Percentiles rank a stretch among this genome's conserved stretches.
Evolutionary conservation across 1,140 invertebrate species (phyloP).

Genomic region (Drosophila pallidifrons): DNA sequence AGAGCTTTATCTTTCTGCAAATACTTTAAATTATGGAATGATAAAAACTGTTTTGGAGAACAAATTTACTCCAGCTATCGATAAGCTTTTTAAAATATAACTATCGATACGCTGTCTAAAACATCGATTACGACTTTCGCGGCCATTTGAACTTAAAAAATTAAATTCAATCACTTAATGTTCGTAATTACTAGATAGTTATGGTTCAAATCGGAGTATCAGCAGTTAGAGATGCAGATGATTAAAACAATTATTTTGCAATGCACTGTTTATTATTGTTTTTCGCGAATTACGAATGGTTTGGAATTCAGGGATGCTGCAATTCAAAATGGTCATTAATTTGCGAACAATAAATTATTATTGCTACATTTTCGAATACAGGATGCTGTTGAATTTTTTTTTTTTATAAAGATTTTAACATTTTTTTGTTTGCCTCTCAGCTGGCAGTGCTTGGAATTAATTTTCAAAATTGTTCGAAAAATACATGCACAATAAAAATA

Average conservation of each 20-base stretch:
- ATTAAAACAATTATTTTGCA: conserved; percentile 7
- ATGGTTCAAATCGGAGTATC: neutral
- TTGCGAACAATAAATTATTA: conserved; percentile 11
- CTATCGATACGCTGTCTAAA: too few species aligned
- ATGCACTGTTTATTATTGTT: conserved; percentile 39
- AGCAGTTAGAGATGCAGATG: neutral
- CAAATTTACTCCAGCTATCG: too few species aligned
- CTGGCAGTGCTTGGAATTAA: conserved; percentile 69
- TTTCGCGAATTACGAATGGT: conserved; percentile 27
- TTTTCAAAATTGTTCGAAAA: conserved; percentile 19
- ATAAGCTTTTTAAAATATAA: too few species aligned
- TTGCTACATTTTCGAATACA: conserved; percentile 10
- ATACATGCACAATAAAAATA: neutral
- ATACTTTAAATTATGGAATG: too few species aligned
- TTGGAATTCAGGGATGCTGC: conserved; percentile 32
- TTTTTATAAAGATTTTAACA: conserved; percentile 2
- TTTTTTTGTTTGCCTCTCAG: conserved; percentile 54
- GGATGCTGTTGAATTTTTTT: conserved; percentile 19
- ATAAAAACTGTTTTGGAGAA: too few species aligned
- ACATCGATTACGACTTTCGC: too few species aligned
- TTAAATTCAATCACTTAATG: too few species aligned
- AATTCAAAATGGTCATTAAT: conserved; percentile 21
- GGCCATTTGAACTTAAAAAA: too few species aligned
- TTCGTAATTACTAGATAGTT: neutral
- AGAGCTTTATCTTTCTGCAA: too few species aligned